Evolutionary conservation across 2,888 invertebrate species (phyloP).

Genomic region (Meliscaeva auricollis): DNA sequence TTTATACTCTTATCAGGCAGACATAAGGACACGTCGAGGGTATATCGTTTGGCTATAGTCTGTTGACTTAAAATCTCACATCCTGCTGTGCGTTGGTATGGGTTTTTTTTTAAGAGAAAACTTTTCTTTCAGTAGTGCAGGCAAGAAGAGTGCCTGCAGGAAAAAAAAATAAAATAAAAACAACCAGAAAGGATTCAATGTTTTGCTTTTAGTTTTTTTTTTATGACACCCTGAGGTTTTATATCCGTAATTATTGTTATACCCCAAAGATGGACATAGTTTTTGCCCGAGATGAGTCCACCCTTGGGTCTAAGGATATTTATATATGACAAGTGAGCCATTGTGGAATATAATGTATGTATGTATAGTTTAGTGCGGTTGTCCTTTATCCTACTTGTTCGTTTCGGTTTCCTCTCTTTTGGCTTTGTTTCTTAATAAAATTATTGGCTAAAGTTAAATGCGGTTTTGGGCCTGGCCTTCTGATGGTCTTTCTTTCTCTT

Average conservation of each 20-base stretch:
- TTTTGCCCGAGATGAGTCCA: slow-evolving; percentile 29
- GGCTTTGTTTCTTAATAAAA: slow-evolving; percentile 63
- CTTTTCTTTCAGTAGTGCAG: slow-evolving; percentile 32
- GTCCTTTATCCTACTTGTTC: background rate
- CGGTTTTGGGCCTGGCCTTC: background rate
- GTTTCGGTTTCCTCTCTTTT: slow-evolving; percentile 39
- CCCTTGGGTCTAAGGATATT: background rate
- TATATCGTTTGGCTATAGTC: slow-evolving; percentile 57
- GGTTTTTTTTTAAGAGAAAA: slow-evolving; percentile 3
- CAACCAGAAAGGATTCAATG: slow-evolving; percentile 36
- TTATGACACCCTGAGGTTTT: slow-evolving; percentile 73
- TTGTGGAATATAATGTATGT: background rate
- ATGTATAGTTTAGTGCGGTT: background rate
- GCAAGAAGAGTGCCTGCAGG: background rate
- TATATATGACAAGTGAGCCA: slow-evolving; percentile 42
- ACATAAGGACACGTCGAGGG: slow-evolving; percentile 60
- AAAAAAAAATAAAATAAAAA: background rate
- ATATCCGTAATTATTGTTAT: slow-evolving; percentile 73
- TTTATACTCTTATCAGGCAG: slow-evolving; percentile 55
- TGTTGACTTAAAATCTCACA: slow-evolving; percentile 71
- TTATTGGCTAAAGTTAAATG: slow-evolving; percentile 67
- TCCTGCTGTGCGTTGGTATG: slow-evolving; percentile 24
- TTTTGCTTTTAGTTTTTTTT: slow-evolving; percentile 69
- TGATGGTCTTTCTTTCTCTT: background rate
- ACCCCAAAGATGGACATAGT: slow-evolving; percentile 56